Percentiles rank a stretch among this genome's conserved stretches.
These are phyloP conservation scores for Podarcis siculus DNA, from an alignment of 2,797 vertebrate genomes.

Conservation along the genomic window DNA sequence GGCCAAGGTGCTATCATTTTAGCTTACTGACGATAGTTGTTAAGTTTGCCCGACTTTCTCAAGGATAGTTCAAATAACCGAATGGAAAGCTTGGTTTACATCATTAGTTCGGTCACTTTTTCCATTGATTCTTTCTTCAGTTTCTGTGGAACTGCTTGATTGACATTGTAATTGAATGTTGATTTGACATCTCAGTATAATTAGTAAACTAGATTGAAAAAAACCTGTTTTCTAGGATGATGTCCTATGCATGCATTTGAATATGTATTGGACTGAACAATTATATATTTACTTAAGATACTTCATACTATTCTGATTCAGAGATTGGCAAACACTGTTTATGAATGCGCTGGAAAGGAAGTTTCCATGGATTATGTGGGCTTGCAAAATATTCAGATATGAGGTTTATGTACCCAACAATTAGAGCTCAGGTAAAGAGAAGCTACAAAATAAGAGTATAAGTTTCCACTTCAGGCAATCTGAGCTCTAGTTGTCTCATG, in stretches of 20 bases:
- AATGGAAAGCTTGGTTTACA: not conserved
- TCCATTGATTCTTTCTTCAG: not conserved
- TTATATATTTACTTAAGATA: not conserved
- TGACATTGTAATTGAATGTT: not conserved
- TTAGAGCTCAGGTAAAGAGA: not conserved
- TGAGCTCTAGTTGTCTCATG: not conserved
- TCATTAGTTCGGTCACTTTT: not conserved
- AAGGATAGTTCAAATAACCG: not conserved
- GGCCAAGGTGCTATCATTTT: not conserved
- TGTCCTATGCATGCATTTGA: not conserved
- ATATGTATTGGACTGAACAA: not conserved
- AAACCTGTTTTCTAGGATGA: not conserved
- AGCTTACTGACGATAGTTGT: not conserved
- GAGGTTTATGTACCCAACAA: not conserved
- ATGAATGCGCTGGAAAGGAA: not conserved
- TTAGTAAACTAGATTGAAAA: not conserved
- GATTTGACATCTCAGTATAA: not conserved
- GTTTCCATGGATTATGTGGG: not conserved
- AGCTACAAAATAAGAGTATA: not conserved
- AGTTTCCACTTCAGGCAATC: not conserved
- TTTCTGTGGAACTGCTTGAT: not conserved
- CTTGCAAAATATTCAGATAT: not conserved
- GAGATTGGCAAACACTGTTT: not conserved
- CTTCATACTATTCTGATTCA: not conserved
- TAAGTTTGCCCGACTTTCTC: not conserved